These are phyloP conservation scores for Stomatorhinus walkeri DNA, from an alignment of 2,797 vertebrate genomes.

Conservation along the genomic window DNA sequence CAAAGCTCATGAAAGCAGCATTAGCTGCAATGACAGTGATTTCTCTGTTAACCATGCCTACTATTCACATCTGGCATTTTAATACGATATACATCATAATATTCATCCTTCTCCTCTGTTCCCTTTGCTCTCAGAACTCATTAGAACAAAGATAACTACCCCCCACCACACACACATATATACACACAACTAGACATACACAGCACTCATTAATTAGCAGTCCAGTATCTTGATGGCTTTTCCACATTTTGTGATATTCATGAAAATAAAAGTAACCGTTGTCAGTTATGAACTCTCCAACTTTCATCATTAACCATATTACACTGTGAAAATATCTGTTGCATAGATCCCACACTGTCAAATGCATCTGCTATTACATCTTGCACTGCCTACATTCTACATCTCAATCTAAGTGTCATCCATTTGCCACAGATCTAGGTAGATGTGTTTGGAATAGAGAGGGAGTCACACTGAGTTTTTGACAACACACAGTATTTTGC, in stretches of 20 bases:
- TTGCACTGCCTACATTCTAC: slow-evolving; percentile 40
- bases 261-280: slow-evolving; percentile 68
- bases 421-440: slow-evolving; percentile 41
- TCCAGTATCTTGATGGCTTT: slow-evolving; percentile 62
- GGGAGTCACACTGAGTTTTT: slow-evolving; percentile 25
- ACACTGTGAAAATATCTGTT: slow-evolving; percentile 52
- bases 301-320: slow-evolving; percentile 55
- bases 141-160: slow-evolving; percentile 38
- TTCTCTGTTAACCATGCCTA: not conserved
- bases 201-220: slow-evolving; percentile 65
- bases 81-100: slow-evolving; percentile 10
- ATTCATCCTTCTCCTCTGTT: not conserved
- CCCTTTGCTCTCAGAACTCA: not conserved
- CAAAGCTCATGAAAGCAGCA: not conserved
- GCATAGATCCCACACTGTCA: slow-evolving; percentile 53
- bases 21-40: not conserved
- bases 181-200: slow-evolving; percentile 16
- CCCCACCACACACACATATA: not conserved
- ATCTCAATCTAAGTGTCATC: slow-evolving; percentile 51
- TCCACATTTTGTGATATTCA: slow-evolving; percentile 62
- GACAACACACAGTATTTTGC: slow-evolving; percentile 39
- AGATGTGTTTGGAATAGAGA: not conserved
- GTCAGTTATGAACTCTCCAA: slow-evolving; percentile 48
- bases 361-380: slow-evolving; percentile 52
- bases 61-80: not conserved